Evolutionary conservation across 2,888 invertebrate genomes (phyloP), one percentile per base, ranked within the genome.

Genomic region (Drosophila barbarae): DNA sequence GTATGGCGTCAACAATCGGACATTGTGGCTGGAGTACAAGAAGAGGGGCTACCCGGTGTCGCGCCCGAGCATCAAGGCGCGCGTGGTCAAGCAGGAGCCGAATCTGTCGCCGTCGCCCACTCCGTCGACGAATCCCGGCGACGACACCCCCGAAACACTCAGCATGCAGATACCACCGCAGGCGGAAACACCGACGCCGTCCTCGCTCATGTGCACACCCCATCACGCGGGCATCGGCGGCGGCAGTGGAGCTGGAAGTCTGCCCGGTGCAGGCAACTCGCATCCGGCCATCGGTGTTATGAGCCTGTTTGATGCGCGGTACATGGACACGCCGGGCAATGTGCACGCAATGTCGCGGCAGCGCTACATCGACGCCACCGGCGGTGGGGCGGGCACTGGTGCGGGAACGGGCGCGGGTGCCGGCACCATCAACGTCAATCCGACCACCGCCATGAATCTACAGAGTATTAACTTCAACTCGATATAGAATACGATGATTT

Each of bases 1-100:
- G 90, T 95, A 94, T 88, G 95, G 95, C 32, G 95, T 96, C 15
- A 95, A 95, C 89, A 95, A 95, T 89, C 91, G 95, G 59, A 95
- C 95, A 0, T 90, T 96, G 3, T 95, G 95, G 95, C 90, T 95
- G 38, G 95, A 95, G 86, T 95, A 95, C 87, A 95, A 95, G 85
- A 95, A 95, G 88, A 93, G 94, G 44, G 95, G 95, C 0, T 95
- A 95, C 88, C 95, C 95, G 1, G 94, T 95, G 82, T 94, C 93
- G 85, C 91, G 95, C 74, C 93, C 95, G 13, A 95, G 95, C 86
- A 93, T 95, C 73, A 95, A 94, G 86, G 93, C 93, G 73, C 91
- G 95, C 49, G 93, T 94, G 56, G 94, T 94, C 74, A 92, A 93
- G 66, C 93, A 93, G 84, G 89, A 90, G 52, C 87, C 87, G 12